A percentile compares a stretch with the other conserved stretches of the same genome.
These are phyloP conservation scores for Setophaga petechia DNA, from an alignment of 2,113 vertebrate genomes.

Conservation along the genomic window DNA sequence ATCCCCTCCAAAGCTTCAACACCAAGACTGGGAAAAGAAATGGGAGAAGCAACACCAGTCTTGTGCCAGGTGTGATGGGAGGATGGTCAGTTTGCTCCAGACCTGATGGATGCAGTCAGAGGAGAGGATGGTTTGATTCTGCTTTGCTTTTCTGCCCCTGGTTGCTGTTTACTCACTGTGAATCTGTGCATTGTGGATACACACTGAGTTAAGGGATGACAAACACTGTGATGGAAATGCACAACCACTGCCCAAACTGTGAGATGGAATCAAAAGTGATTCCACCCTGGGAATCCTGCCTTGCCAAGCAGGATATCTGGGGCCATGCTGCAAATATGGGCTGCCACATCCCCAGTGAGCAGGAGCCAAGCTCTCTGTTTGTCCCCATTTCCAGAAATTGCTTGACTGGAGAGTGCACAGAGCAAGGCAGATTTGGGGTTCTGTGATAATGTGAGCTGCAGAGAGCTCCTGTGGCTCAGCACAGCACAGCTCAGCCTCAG, in stretches of 20 bases:
- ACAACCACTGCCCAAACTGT: background rate
- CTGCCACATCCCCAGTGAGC: background rate
- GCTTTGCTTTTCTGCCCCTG: background rate
- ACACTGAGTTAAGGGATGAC: background rate
- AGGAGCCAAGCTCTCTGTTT: background rate
- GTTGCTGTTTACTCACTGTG: background rate
- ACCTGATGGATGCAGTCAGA: background rate
- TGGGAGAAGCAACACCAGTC: background rate
- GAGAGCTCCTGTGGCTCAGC: conserved; percentile 42
- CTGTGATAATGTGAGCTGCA: background rate
- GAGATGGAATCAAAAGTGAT: background rate
- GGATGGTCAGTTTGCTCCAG: background rate
- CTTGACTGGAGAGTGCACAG: background rate
- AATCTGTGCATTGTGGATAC: background rate
- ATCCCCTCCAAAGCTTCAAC: background rate
- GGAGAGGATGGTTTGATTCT: background rate
- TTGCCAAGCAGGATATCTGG: background rate
- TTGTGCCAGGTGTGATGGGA: background rate
- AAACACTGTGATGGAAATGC: background rate
- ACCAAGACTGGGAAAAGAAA: background rate
- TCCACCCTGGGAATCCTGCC: background rate
- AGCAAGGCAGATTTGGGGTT: background rate
- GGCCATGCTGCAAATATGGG: background rate
- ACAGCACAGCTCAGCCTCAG: background rate
- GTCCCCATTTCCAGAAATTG: background rate